Conservation (phyloP, 92 coral and sea anemone species). For the Desmophyllum pertusum region DNA sequence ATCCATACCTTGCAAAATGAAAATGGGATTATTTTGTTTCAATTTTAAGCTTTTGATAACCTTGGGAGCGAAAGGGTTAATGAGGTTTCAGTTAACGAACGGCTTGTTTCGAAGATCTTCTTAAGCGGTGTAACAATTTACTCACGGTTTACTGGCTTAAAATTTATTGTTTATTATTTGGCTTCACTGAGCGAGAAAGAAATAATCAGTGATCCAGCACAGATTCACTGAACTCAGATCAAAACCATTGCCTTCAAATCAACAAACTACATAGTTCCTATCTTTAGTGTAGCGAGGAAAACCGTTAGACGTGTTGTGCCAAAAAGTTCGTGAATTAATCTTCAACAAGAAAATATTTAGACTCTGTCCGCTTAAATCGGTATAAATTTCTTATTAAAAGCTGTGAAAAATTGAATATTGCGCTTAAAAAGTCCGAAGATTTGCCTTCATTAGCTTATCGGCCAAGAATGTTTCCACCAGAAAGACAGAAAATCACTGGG, state of each 20-base stretch:
- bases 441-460: slow-evolving; percentile 53
- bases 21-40: no score
- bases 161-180: slow-evolving; percentile 4
- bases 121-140: neutral
- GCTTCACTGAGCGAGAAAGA: slow-evolving; percentile 23
- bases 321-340: neutral
- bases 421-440: slow-evolving; percentile 34
- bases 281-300: neutral
- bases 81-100: neutral
- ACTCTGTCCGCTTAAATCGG: slow-evolving; percentile 17
- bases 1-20: no score
- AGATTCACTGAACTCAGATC: slow-evolving; percentile 46
- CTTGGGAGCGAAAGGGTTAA: no score
- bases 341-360: neutral
- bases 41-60: no score
- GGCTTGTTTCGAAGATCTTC: neutral
- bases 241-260: neutral
- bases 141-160: neutral
- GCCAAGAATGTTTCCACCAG: slow-evolving; percentile 57
- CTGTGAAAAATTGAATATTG: slow-evolving; percentile 18
- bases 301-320: neutral
- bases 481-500: slow-evolving; percentile 23
- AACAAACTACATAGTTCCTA: neutral
- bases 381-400: slow-evolving; percentile 26
- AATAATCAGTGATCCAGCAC: slow-evolving; percentile 34